These are phyloP conservation scores for Cyanoramphus novaezelandiae DNA, from an alignment of 2,113 vertebrate species.

Conservation along the genomic window DNA sequence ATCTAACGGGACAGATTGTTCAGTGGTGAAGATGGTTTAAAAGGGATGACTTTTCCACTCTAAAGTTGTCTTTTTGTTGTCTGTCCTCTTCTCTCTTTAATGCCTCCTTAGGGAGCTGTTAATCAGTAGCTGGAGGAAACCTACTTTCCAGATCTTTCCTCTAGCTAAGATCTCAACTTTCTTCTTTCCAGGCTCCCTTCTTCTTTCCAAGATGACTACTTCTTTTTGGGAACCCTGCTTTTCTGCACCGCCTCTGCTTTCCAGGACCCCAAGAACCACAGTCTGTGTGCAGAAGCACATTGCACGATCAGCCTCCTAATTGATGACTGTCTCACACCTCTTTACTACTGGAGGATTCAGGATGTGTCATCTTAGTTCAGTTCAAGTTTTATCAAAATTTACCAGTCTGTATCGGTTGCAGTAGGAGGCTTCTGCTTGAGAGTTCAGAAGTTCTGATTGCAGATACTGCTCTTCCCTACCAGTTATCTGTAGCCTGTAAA, in stretches of 20 bases:
- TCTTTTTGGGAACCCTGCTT: background rate
- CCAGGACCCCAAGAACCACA: background rate
- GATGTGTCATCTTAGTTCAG: background rate
- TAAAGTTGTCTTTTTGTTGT: background rate
- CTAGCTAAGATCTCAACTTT: background rate
- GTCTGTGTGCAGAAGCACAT: background rate
- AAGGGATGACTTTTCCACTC: background rate
- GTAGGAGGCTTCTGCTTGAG: background rate
- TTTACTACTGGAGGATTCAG: background rate
- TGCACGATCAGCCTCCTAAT: background rate
- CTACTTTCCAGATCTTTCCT: background rate
- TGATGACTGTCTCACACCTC: background rate
- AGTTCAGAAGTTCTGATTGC: background rate
- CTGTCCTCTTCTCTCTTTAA: background rate
- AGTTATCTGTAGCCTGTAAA: background rate
- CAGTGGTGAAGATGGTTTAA: conserved; percentile 7
- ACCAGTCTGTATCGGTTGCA: background rate
- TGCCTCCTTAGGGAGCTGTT: background rate
- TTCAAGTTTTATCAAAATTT: background rate
- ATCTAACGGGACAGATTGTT: conserved; percentile 31
- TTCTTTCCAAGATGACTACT: background rate
- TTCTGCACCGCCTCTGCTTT: background rate
- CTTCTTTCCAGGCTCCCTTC: background rate
- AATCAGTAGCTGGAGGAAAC: background rate
- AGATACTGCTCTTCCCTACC: background rate